Conservation (phyloP, 2,797 vertebrate species). For the Phyllotis vaccarum region DNA sequence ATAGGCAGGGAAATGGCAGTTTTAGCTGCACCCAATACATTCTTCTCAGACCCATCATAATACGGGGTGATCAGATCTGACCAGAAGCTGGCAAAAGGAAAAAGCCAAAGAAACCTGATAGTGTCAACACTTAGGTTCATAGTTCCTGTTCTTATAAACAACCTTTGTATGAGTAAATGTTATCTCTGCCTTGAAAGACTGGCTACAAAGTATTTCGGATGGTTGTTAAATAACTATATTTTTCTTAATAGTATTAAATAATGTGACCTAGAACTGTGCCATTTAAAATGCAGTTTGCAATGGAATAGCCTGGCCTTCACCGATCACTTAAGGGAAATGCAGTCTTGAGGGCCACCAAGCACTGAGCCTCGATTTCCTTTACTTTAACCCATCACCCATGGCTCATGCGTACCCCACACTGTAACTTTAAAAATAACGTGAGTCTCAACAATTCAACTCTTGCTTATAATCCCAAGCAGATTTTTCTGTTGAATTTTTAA, state of each 20-base stretch:
- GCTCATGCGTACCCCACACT: not conserved
- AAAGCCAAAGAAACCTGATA: not conserved
- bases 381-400: not conserved
- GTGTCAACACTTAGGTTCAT: not conserved
- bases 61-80: not conserved
- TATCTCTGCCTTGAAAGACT: slow-evolving; percentile 6
- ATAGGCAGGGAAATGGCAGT: not conserved
- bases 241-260: slow-evolving; percentile 5
- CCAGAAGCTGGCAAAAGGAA: not conserved
- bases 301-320: not conserved
- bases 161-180: not conserved
- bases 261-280: not conserved
- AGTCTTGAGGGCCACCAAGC: not conserved
- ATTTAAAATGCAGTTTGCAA: not conserved
- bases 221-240: not conserved
- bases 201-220: not conserved
- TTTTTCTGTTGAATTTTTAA: slow-evolving; percentile 18
- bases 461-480: not conserved
- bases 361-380: not conserved
- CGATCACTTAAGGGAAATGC: not conserved
- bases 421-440: not conserved
- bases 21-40: not conserved
- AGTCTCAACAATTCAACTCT: not conserved
- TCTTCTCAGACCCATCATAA: not conserved
- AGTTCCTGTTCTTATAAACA: not conserved